Percentiles rank a stretch among this genome's conserved stretches.
These are phyloP conservation scores for Limnephilus auricula DNA, from an alignment of 2,888 invertebrate species.

Conservation along the genomic window DNA sequence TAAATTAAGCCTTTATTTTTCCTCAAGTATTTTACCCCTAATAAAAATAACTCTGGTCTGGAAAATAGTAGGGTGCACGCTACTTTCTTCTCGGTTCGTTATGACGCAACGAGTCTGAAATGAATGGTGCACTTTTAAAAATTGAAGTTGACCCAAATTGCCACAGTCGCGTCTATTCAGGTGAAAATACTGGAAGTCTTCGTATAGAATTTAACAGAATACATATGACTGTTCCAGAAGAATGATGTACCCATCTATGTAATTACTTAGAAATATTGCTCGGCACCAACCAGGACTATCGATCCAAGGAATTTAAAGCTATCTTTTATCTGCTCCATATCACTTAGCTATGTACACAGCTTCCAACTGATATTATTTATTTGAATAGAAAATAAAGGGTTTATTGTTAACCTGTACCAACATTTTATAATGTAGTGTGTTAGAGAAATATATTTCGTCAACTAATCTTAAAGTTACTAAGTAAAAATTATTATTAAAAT, in stretches of 20 bases:
- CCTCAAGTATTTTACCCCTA: neutral
- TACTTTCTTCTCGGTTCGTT: conserved; percentile 53
- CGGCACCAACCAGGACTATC: neutral
- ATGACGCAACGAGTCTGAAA: conserved; percentile 59
- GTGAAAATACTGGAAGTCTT: conserved; percentile 57
- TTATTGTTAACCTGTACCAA: neutral
- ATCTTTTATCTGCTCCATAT: neutral
- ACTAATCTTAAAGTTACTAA: neutral
- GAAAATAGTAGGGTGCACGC: neutral
- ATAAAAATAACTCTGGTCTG: neutral
- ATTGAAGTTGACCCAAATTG: conserved; percentile 64
- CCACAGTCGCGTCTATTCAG: conserved; percentile 60
- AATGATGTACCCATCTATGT: neutral
- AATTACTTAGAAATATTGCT: neutral
- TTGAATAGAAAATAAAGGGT: neutral
- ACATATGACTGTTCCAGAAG: conserved; percentile 13
- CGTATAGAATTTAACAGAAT: conserved; percentile 55
- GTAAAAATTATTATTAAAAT: neutral
- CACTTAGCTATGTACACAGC: neutral
- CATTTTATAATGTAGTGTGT: neutral
- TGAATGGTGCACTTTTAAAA: conserved; percentile 66
- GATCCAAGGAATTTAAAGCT: neutral
- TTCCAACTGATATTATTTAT: neutral
- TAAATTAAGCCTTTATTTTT: neutral
- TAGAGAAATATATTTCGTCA: neutral